Evolutionary conservation across 2,888 invertebrate species (phyloP).

Genomic region (Peribatodes rhomboidaria): DNA sequence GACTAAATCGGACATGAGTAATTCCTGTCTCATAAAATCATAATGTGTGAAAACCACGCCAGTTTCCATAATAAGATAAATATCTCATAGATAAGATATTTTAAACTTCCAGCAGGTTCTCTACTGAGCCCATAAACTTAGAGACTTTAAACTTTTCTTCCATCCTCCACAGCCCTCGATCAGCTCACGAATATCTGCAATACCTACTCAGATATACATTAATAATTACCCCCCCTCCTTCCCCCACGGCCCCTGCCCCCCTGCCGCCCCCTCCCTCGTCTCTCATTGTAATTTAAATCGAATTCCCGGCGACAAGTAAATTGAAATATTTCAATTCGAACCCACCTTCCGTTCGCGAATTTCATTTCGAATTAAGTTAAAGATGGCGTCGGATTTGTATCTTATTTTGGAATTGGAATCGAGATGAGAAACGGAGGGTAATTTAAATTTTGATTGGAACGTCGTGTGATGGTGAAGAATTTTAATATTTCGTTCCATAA

Average conservation of each 20-base stretch:
- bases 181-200: slow-evolving; percentile 61
- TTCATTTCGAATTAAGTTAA: slow-evolving; percentile 65
- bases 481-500: too few species aligned
- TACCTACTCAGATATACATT: slow-evolving; percentile 80
- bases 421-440: slow-evolving; percentile 11
- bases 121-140: neutral
- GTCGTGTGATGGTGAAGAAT: neutral
- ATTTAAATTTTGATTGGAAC: slow-evolving; percentile 31
- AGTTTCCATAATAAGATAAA: too few species aligned
- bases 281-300: slow-evolving; percentile 85
- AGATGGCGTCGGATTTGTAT: slow-evolving; percentile 57
- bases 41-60: too few species aligned
- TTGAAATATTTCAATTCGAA: slow-evolving; percentile 84
- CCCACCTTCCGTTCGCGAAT: slow-evolving; percentile 73
- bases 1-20: too few species aligned
- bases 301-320: slow-evolving; percentile 82
- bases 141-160: neutral
- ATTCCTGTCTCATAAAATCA: too few species aligned
- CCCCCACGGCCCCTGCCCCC: slow-evolving; percentile 37
- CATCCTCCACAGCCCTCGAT: slow-evolving; percentile 4
- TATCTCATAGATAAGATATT: too few species aligned
- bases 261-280: slow-evolving; percentile 43
- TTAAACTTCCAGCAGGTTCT: too few species aligned
- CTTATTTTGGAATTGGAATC: slow-evolving; percentile 36
- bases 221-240: slow-evolving; percentile 70